phyloP scores from a whole-genome alignment of 2,888 invertebrate species.

The Eumacrocentrus americanus region DNA sequence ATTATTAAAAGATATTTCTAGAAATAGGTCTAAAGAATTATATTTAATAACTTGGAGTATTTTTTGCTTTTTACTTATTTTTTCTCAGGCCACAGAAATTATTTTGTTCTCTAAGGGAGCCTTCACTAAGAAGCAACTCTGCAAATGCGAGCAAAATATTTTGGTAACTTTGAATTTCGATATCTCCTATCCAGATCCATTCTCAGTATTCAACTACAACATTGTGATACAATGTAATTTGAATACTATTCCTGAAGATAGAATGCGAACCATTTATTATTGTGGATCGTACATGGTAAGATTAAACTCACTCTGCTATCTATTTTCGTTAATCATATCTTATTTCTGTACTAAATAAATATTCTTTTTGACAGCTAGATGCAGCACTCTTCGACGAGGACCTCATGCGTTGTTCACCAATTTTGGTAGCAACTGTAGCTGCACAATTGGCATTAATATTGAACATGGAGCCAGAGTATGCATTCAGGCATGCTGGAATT shows the following conservation, averaged over 20 bases:
- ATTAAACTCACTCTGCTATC: neutral
- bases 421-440: constrained; percentile 36
- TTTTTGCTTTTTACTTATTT: no score
- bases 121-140: constrained; percentile 35
- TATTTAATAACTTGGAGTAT: no score
- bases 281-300: constrained; percentile 46
- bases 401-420: constrained; percentile 33
- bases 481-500: constrained; percentile 19
- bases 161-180: constrained; percentile 42
- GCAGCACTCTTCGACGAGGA: constrained; percentile 43
- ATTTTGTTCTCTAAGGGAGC: constrained; percentile 37
- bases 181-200: constrained; percentile 46
- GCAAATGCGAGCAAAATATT: constrained; percentile 42
- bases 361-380: constrained; percentile 43
- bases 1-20: no score
- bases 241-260: constrained; percentile 9
- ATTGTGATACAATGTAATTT: constrained; percentile 25
- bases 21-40: no score
- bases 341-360: no score
- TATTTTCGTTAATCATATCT: neutral
- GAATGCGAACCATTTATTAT: constrained; percentile 32
- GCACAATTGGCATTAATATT: constrained; percentile 41
- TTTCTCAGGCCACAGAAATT: constrained; percentile 46
- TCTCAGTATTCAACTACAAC: constrained; percentile 39
- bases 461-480: constrained; percentile 23